phyloP scores from a whole-genome alignment of 2,888 invertebrate species.

The Lymantria monacha region DNA sequence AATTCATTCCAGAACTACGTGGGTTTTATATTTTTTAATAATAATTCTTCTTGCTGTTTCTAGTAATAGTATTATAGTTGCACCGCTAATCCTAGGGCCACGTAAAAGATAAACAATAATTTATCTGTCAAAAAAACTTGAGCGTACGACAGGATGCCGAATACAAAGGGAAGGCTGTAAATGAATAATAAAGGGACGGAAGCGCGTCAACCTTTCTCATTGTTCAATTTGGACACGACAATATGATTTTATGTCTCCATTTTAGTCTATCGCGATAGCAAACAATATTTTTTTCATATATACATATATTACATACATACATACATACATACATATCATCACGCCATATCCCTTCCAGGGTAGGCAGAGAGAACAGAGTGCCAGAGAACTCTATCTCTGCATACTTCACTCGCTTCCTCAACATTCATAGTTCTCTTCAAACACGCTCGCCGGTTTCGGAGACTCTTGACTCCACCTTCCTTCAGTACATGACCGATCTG shows the following conservation, averaged over 20 bases:
- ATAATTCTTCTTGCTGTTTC: too few species aligned
- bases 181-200: slow-evolving; percentile 53
- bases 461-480: too few species aligned
- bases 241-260: slow-evolving; percentile 36
- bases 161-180: slow-evolving; percentile 48
- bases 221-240: slow-evolving; percentile 43
- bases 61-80: not conserved
- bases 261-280: slow-evolving; percentile 36
- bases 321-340: too few species aligned
- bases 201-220: slow-evolving; percentile 48
- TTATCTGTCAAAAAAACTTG: slow-evolving; percentile 39
- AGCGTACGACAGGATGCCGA: slow-evolving; percentile 44
- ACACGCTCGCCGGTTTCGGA: too few species aligned
- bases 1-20: too few species aligned
- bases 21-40: too few species aligned
- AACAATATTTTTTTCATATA: not conserved
- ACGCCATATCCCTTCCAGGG: too few species aligned
- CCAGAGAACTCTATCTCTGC: too few species aligned
- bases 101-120: slow-evolving; percentile 37
- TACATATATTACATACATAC: not conserved
- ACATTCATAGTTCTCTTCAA: too few species aligned
- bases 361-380: too few species aligned
- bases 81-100: slow-evolving; percentile 16
- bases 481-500: too few species aligned
- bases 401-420: too few species aligned